A percentile compares a stretch with the other conserved stretches of the same genome.
Conservation (phyloP, 2,797 vertebrate genomes). For the Peromyscus eremicus region DNA sequence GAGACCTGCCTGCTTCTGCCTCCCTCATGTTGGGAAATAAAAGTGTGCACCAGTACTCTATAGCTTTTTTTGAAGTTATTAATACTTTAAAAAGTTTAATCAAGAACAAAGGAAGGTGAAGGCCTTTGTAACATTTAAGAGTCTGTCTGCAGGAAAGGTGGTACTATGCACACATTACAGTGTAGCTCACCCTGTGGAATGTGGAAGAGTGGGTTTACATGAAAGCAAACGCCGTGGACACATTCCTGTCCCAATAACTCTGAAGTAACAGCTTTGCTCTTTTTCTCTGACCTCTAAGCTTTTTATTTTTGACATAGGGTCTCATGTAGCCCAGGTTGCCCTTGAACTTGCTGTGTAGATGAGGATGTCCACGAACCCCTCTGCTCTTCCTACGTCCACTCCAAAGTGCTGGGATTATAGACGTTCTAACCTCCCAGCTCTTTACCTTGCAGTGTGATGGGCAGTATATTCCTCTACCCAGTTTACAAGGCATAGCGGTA, state of each 20-base stretch:
- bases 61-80: background rate
- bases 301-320: background rate
- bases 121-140: background rate
- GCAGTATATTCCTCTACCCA: conserved; percentile 98
- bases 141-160: background rate
- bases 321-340: background rate
- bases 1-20: background rate
- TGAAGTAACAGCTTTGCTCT: background rate
- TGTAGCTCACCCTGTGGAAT: background rate
- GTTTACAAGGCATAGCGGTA: conserved; percentile 98
- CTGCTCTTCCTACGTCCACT: background rate
- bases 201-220: background rate
- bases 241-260: conserved; percentile 22
- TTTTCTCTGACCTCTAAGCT: conserved; percentile 57
- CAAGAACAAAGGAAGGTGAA: conserved; percentile 36
- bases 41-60: background rate
- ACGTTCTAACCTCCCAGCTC: conserved; percentile 45
- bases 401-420: background rate
- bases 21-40: background rate
- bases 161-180: background rate
- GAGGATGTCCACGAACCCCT: background rate
- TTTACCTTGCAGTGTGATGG: conserved; percentile 94
- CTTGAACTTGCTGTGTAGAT: background rate
- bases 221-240: background rate
- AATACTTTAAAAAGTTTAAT: background rate